Base-by-base conservation (phyloP, 2,797 vertebrate genomes). In the Salarias fasciatus region DNA sequence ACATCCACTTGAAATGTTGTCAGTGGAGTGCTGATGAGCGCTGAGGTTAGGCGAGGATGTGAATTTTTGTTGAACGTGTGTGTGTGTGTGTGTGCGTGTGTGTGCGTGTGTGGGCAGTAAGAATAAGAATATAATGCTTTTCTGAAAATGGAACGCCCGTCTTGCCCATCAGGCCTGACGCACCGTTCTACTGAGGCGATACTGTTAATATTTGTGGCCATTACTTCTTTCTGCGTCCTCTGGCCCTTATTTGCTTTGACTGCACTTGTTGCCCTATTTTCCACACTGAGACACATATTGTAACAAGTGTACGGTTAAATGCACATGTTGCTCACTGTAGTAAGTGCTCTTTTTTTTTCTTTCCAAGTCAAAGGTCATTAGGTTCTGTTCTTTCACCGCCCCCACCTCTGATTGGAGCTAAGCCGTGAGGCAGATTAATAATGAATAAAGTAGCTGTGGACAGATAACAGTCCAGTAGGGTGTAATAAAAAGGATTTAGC, bases 321-420 rank as follows among this genome's bases (percentile, higher is more conserved):
- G 15, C 37, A 31, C 36, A 18, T 33, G 57, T 71, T 40, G 11
- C 55, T 52, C 36, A 38, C 56, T 49, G 38, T 24, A 29, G 44
- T 61, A 15, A 35, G 60, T 3, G 18, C 57, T 62, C 57, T 37
- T 45, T 43, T 51, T 49, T 5, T 37, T 76, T 50, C 15, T 29
- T 15, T 48, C 42, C 57, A 35, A 72, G 59, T 75, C 53, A 87
- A 79, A 87, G 86, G 82, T 82, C 65, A 86, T 28, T 52, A 13
- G 76, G 70, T 85, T 88, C 36, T 48, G 28, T 11, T 73, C 71
- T 68, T 57, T 65, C 70, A 53, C 73, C 70, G 9, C 66, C 85
- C 85, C 62, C 46, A 15, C 45, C 63, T 70, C 69, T 87, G 81
- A 91, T 90, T 91, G 88, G 78, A 71, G 79, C 63, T 12, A 35